These are phyloP conservation scores for Cetonia aurata DNA, from an alignment of 2,888 invertebrate species.

Conservation along the genomic window DNA sequence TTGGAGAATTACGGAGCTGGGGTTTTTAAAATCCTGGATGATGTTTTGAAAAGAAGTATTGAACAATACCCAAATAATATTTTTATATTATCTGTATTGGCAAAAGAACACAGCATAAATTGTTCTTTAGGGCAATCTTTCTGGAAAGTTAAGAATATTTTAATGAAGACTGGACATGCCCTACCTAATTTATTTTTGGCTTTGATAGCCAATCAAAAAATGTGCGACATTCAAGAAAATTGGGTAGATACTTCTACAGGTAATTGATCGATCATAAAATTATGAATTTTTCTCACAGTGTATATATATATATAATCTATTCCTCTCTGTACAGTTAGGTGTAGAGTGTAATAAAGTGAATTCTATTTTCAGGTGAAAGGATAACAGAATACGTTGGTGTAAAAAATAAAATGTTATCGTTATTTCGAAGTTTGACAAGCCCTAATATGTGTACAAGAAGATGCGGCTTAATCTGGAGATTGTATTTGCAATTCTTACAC, in stretches of 20 bases:
- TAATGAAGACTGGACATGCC: conserved; percentile 66
- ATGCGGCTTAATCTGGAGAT: conserved; percentile 74
- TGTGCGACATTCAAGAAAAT: conserved; percentile 57
- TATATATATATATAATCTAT: background rate
- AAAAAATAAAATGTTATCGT: conserved; percentile 62
- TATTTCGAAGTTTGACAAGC: conserved; percentile 62
- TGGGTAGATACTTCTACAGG: conserved; percentile 62
- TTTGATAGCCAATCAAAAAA: conserved; percentile 63
- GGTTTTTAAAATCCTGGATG: conserved; percentile 64
- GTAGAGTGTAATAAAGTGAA: background rate
- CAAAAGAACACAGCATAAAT: conserved; percentile 65
- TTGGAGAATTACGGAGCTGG: conserved; percentile 60
- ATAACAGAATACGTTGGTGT: conserved; percentile 56
- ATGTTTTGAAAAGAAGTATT: conserved; percentile 64
- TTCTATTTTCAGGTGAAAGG: conserved; percentile 53
- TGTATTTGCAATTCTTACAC: conserved; percentile 73
- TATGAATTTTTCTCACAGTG: conserved; percentile 26
- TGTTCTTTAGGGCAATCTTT: conserved; percentile 66
- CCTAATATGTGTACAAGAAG: conserved; percentile 64
- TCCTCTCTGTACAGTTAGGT: too few relatives aligned
- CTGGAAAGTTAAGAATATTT: conserved; percentile 69
- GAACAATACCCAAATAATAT: conserved; percentile 72
- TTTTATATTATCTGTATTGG: conserved; percentile 68
- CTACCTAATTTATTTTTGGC: conserved; percentile 67
- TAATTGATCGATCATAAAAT: conserved; percentile 46